Percentiles rank a stretch among this genome's conserved stretches.
Evolutionary conservation across 2,797 vertebrate species (phyloP).

Genomic region (Eulemur albifrons): DNA sequence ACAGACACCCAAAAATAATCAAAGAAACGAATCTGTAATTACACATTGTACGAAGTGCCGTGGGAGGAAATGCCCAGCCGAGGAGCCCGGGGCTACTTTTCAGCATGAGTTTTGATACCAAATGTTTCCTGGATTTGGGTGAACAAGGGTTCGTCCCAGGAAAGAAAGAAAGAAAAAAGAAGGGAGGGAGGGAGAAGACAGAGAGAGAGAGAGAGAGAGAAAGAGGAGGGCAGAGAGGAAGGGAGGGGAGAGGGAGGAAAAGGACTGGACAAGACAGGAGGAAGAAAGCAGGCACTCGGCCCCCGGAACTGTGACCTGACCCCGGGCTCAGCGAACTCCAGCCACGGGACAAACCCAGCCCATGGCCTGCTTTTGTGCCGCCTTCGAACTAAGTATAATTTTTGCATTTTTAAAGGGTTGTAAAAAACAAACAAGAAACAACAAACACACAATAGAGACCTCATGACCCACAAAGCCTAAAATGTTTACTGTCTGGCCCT

Average conservation of each 20-base stretch:
- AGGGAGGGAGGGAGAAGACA: rapidly evolving
- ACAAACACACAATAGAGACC: neutral
- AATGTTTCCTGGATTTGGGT: neutral
- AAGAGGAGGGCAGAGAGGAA: rapidly evolving
- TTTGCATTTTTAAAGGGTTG: neutral
- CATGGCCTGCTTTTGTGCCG: neutral
- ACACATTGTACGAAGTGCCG: rapidly evolving
- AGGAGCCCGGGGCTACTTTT: neutral
- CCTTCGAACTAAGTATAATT: neutral
- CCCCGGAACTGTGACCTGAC: rapidly evolving
- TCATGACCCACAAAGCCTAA: neutral
- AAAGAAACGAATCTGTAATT: neutral
- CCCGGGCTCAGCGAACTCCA: neutral
- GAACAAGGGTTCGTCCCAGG: neutral
- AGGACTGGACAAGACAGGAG: neutral
- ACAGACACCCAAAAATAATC: neutral
- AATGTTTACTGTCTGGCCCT: neutral
- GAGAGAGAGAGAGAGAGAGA: too few species aligned
- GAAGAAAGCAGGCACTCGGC: too few species aligned
- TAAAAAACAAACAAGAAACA: neutral
- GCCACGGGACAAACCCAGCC: neutral
- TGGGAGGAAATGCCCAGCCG: neutral
- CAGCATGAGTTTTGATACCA: neutral
- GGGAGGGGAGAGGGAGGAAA: neutral
- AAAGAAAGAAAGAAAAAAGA: too few species aligned